These are phyloP conservation scores for Drosophila prosaltans DNA, from an alignment of 1,140 invertebrate genomes.

Conservation along the genomic window DNA sequence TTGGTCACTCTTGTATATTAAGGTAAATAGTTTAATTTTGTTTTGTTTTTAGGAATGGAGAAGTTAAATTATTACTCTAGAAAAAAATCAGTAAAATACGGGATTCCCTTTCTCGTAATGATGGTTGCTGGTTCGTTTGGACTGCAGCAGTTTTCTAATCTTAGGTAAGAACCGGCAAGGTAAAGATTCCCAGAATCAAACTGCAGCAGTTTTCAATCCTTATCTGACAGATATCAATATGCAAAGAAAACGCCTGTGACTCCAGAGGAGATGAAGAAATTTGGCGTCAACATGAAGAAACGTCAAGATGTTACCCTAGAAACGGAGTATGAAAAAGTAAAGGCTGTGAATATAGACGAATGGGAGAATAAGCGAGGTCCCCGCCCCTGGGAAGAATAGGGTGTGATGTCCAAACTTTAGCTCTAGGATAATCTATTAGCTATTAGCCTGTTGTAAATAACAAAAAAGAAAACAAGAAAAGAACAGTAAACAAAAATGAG, in stretches of 20 bases:
- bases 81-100: constrained; percentile 81
- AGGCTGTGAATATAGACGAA: constrained; percentile 89
- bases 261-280: constrained; percentile 86
- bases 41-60: constrained; percentile 45
- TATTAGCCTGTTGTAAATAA: too few species aligned
- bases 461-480: too few species aligned
- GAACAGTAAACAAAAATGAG: too few species aligned
- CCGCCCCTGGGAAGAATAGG: constrained; percentile 89
- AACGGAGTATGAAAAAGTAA: constrained; percentile 88
- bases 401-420: constrained; percentile 45
- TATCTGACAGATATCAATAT: constrained; percentile 86
- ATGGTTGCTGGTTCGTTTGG: constrained; percentile 88
- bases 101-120: constrained; percentile 88
- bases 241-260: constrained; percentile 85
- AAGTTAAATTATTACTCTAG: constrained; percentile 63
- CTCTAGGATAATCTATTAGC: constrained; percentile 1
- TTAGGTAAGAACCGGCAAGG: constrained; percentile 84
- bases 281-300: constrained; percentile 87
- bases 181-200: not conserved
- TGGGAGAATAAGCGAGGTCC: constrained; percentile 92
- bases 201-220: not conserved
- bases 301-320: constrained; percentile 88
- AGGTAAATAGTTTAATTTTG: constrained; percentile 49
- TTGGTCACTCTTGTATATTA: constrained; percentile 11
- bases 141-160: constrained; percentile 87